Base-by-base conservation (phyloP, 2,113 vertebrate species). In the Chaenogobius annularis region DNA sequence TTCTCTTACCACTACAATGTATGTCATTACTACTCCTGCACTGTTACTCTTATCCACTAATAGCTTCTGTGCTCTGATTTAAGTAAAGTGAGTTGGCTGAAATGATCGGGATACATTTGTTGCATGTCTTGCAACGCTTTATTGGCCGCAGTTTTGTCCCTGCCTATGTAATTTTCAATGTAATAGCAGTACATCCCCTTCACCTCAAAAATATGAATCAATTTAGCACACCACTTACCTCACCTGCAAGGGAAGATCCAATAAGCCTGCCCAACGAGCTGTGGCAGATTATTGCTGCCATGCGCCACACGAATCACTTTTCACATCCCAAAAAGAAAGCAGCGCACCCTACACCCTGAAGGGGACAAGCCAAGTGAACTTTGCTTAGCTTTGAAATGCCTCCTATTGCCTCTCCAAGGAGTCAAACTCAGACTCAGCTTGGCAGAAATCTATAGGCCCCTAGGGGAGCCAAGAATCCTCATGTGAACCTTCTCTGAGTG, bases 211-310 rank as follows among this genome's bases (percentile, higher is more conserved):
- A 77, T 76, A 84, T 82, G 83, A 87, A 89, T 76, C 80, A 80
- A 86, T 90, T 89, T 90, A 85, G 86, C 87, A 85, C 87, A 87
- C 82, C 83, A 88, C 86, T 90, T 88, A 88, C 63, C 74, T 82
- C 79, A 89, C 82, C 85, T 89, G 82, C 80, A 78, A 87, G 68
- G 59, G 85, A 87, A 88, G 85, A 93, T 86, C 87, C 89, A 92
- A 93, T 92, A 89, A 91, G 84, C 74, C 82, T 85, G 91, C 83
- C 90, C 90, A 91, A 89, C 91, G 91, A 91, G 90, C 85, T 88
- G 59, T 73, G 0, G 68, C 88, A 70, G 81, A 89, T 90, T 88
- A 91, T 85, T 77, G 73, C 77, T 72, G 73, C 47, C 59, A 81
- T 88, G 78, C 79, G 79, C 87, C 90, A 80, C 81, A 73, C 44